Evolutionary conservation across 2,888 invertebrate genomes (phyloP), one percentile per base, ranked within the genome.

Genomic region (Pecten maximus): DNA sequence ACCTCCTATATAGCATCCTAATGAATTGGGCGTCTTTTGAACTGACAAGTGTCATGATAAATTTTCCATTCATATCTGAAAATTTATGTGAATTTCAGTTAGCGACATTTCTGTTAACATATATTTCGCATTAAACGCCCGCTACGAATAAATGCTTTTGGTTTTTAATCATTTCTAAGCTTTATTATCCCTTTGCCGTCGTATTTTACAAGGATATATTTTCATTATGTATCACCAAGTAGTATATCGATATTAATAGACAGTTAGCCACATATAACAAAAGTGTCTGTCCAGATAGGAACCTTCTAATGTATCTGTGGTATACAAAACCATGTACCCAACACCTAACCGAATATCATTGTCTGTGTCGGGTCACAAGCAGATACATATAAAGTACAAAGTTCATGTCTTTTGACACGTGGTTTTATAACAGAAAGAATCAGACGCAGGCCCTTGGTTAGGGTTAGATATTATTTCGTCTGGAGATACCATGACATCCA

Each of bases 101-200:
- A 74, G 74, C 74, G 74, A 74, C 74, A 74, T 8, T 54, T 35
- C 28, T 35, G 74, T 74, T 74, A 74, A 74, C 74, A 74, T 74
- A 74, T 35, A 35, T 74, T 74, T 74, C 35, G 35, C 74, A 74
- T 74, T 74, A 35, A 74, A 74, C 74, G 6, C 74, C 74, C 35
- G 74, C 74, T 35, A 74, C 74, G 74, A 74, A 74, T 74, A 74
- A 28, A 74, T 74, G 74, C 35, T 35, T 74, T 74, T 74, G 60
- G 74, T 74, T 74, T 74, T 74, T 74, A 74, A 35, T 74, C 74
- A 74, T 74, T 74, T 74, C 28, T 74, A 74, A 74, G 74, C 74
- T 74, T 74, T 74, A 74, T 74, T 35, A 74, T 74, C 74, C 74
- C 35, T 54, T 12, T 74, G 44, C 35, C 15, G 23, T 74, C 74